Base-by-base conservation (phyloP, 2,113 vertebrate species). In the Tetraodon nigroviridis region DNA sequence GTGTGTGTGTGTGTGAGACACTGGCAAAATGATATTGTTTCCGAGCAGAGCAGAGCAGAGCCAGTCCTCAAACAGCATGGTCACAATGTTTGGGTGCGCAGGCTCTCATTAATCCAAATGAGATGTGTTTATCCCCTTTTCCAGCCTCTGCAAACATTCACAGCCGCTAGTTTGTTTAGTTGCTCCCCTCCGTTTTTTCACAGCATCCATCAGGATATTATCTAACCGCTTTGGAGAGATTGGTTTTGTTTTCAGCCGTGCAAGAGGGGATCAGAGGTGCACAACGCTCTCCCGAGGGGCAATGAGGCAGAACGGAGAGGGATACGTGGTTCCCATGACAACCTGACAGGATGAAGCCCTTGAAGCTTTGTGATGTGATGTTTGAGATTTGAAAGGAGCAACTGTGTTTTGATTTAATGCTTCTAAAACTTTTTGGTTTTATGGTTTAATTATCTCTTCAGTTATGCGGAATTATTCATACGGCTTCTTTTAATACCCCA, bases 301-400 rank as follows among this genome's bases (percentile, higher is more conserved):
- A 61, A 85, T 52, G 61, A 57, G 47, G 73, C 68, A 69, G 73
- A 77, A 54, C 40, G 75, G 69, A 58, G 80, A 75, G 78, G 75
- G 83, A 84, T 83, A 82, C 78, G 70, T 14, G 73, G 89, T 90
- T 91, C 78, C 88, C 85, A 89, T 90, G 89, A 88, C 84, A 87
- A 91, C 90, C 74, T 75, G 66, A 48, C 67, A 77, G 80, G 82
- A 84, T 83, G 78, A 62, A 87, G 84, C 80, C 73, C 79, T 84
- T 86, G 87, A 89, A 82, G 87, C 82, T 79, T 75, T 68, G 56
- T 82, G 79, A 84, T 80, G 79, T 86, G 80, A 77, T 78, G 74
- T 75, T 71, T 80, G 65, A 84, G 72, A 76, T 76, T 69, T 83
- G 53, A 76, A 67, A 68, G 67, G 69, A 58, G 55, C 45, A 59